These are phyloP conservation scores for Habroteleia sp. DNA, from an alignment of 2,888 invertebrate genomes.

Conservation along the genomic window DNA sequence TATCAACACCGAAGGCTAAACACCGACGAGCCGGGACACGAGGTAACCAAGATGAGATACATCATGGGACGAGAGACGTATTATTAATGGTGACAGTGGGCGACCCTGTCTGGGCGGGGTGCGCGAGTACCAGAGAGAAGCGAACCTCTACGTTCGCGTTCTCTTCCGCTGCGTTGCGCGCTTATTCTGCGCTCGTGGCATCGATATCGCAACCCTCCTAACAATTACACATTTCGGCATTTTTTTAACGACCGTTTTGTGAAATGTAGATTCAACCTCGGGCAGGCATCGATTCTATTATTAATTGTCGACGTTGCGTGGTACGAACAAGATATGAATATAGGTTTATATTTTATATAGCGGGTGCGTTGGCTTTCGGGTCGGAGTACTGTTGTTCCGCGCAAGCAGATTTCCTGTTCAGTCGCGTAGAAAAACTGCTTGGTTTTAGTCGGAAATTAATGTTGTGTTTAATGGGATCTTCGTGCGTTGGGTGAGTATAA, in stretches of 20 bases:
- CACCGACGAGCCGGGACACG: conserved; percentile 65
- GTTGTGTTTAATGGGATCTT: neutral
- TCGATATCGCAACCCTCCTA: conserved; percentile 48
- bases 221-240: conserved; percentile 55
- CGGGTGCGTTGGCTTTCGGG: conserved; percentile 27
- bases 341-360: conserved; percentile 12
- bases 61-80: conserved; percentile 81
- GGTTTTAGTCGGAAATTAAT: neutral
- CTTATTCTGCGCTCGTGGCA: conserved; percentile 22
- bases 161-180: conserved; percentile 63
- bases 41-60: conserved; percentile 77
- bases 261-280: conserved; percentile 43
- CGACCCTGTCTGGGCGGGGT: conserved; percentile 81
- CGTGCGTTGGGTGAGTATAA: no score
- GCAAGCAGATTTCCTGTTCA: conserved; percentile 20
- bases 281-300: conserved; percentile 46
- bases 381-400: conserved; percentile 33
- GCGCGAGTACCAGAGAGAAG: conserved; percentile 70
- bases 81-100: conserved; percentile 82
- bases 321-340: conserved; percentile 25
- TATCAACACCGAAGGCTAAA: conserved; percentile 70
- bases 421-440: conserved; percentile 16
- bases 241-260: conserved; percentile 47
- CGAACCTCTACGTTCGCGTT: conserved; percentile 66
- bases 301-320: conserved; percentile 43